These are phyloP conservation scores for Orgyia antiqua DNA, from an alignment of 2,888 invertebrate species.

Conservation along the genomic window DNA sequence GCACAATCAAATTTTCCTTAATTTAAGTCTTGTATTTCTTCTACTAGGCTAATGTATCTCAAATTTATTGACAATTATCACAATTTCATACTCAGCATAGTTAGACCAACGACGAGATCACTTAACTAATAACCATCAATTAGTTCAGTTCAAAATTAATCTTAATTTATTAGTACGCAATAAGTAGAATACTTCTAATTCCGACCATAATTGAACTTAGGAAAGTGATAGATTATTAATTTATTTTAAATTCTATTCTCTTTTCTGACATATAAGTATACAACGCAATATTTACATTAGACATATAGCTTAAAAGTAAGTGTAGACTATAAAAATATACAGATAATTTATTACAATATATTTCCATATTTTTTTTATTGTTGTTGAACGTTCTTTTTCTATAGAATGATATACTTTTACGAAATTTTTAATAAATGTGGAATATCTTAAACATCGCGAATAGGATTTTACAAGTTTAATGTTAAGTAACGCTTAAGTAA, in stretches of 20 bases:
- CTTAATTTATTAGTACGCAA: conserved; percentile 51
- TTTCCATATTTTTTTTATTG: background rate
- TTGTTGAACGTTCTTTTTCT: no score
- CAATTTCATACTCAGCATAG: no score
- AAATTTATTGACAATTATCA: no score
- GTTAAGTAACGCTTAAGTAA: no score
- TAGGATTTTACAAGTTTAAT: no score
- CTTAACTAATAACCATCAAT: conserved; percentile 7
- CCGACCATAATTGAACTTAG: conserved; percentile 50
- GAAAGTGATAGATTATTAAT: conserved; percentile 29
- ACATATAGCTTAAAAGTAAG: background rate
- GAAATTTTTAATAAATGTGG: no score
- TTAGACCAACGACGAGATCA: background rate
- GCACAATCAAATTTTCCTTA: no score
- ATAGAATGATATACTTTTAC: no score
- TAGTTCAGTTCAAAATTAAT: conserved; percentile 36
- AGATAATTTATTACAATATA: background rate
- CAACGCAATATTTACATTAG: background rate
- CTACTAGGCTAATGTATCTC: no score
- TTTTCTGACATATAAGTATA: conserved; percentile 14
- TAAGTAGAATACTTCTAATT: conserved; percentile 54
- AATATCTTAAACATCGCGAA: no score
- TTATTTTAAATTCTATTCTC: conserved; percentile 36
- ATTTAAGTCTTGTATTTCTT: no score
- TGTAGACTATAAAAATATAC: background rate